Percentiles rank a stretch among this genome's conserved stretches.
phyloP scores from a whole-genome alignment of 2,888 invertebrate species.

The Thereva nobilitata region DNA sequence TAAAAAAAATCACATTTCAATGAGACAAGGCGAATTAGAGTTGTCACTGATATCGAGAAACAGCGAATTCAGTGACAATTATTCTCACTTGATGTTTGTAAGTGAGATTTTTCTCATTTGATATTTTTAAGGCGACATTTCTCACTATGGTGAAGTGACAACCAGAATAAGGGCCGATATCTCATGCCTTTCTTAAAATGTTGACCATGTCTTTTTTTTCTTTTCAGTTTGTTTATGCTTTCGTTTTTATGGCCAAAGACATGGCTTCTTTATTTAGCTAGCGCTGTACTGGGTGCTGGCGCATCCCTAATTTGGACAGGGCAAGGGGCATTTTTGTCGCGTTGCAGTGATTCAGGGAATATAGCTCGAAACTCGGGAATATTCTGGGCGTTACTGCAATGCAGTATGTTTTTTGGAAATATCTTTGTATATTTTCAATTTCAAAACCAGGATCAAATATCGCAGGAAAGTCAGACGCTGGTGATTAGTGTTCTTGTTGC shows the following conservation, averaged over 20 bases:
- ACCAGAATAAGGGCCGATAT: no score
- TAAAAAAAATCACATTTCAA: no score
- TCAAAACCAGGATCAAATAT: conserved; percentile 76
- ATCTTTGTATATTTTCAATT: conserved; percentile 92
- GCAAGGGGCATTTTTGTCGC: conserved; percentile 88
- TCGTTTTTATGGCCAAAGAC: conserved; percentile 84
- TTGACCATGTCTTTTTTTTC: conserved; percentile 37
- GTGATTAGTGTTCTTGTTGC: conserved; percentile 81
- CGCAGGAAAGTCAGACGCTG: conserved; percentile 69
- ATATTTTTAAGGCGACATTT: no score
- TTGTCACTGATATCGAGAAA: no score
- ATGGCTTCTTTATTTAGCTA: conserved; percentile 82
- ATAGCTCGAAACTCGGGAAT: conserved; percentile 93
- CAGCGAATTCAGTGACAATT: no score
- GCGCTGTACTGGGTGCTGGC: conserved; percentile 84
- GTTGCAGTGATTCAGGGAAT: conserved; percentile 85
- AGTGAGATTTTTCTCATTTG: no score
- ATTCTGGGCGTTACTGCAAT: conserved; percentile 96
- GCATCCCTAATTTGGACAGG: conserved; percentile 97
- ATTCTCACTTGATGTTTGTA: no score
- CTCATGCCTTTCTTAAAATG: not conserved
- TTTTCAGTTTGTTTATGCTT: conserved; percentile 82
- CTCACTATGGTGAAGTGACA: no score
- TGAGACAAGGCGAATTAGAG: no score
- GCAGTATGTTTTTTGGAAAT: conserved; percentile 94